Evolutionary conservation across 2,113 vertebrate genomes (phyloP).

Genomic region (Cyprinodon variegatus): DNA sequence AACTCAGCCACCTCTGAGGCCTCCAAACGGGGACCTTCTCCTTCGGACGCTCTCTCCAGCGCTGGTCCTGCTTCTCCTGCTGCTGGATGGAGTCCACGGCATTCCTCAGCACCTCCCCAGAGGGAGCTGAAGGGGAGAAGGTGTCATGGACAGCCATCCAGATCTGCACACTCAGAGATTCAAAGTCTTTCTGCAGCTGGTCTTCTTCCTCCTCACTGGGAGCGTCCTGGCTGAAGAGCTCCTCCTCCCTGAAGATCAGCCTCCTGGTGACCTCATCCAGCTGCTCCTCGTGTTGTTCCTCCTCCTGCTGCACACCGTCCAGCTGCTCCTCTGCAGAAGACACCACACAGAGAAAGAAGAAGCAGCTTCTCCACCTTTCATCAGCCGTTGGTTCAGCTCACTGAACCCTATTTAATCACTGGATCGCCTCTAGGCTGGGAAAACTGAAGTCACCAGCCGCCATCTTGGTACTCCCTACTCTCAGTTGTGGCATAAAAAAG

Average conservation of each 20-base stretch:
- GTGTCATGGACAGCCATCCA: conserved; percentile 76
- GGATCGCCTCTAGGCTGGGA: too few species aligned
- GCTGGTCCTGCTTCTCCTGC: conserved; percentile 84
- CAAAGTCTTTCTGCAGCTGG: conserved; percentile 72
- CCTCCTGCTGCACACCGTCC: neutral
- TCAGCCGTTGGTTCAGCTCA: too few species aligned
- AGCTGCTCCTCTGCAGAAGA: conserved; percentile 25
- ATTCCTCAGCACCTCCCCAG: conserved; percentile 70
- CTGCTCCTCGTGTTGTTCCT: conserved; percentile 6
- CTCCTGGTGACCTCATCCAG: conserved; percentile 61
- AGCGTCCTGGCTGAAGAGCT: conserved; percentile 59
- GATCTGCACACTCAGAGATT: conserved; percentile 75
- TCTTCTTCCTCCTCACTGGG: conserved; percentile 69
- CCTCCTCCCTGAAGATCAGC: conserved; percentile 81
- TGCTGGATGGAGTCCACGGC: conserved; percentile 81
- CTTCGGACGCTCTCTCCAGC: conserved; percentile 45
- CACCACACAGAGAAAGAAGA: neutral
- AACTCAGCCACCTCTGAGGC: conserved; percentile 79
- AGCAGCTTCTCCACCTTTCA: neutral
- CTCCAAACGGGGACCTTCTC: conserved; percentile 59
- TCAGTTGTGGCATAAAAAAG: too few species aligned
- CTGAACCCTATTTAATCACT: too few species aligned
- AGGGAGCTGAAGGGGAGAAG: conserved; percentile 39
- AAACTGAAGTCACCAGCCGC: too few species aligned
- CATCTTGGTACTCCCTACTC: too few species aligned